Evolutionary conservation across 1,140 invertebrate genomes (phyloP).

Genomic region (Drosophila willistoni): DNA sequence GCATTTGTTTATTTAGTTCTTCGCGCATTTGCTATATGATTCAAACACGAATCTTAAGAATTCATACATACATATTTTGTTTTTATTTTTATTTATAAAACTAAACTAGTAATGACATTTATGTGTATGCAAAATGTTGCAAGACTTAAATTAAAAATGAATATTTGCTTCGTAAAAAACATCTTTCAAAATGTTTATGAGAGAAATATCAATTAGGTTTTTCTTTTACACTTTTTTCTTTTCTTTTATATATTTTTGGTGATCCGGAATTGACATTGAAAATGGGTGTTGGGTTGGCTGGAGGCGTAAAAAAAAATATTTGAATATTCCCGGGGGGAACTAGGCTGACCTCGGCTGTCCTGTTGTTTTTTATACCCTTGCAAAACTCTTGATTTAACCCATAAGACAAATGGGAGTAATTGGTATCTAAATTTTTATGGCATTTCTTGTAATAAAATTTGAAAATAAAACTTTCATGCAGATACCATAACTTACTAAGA

Average conservation of each 20-base stretch:
- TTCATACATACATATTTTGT: slow-evolving; percentile 68
- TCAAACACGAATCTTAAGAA: slow-evolving; percentile 71
- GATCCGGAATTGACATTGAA: slow-evolving; percentile 62
- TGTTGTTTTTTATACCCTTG: neutral
- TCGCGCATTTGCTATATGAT: slow-evolving; percentile 64
- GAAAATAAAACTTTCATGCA: neutral
- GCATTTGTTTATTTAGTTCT: slow-evolving; percentile 66
- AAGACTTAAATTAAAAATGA: slow-evolving; percentile 68
- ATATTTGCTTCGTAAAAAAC: slow-evolving; percentile 48
- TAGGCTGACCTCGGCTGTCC: neutral
- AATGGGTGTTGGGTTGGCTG: too few species aligned
- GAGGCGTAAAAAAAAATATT: neutral
- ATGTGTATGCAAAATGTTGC: slow-evolving; percentile 71
- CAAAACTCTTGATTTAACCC: neutral
- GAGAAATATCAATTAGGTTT: slow-evolving; percentile 51
- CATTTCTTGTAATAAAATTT: neutral
- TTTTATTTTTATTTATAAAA: slow-evolving; percentile 50
- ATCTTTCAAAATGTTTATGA: slow-evolving; percentile 56
- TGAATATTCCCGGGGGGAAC: neutral
- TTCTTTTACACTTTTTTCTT: slow-evolving; percentile 9
- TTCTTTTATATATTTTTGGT: neutral
- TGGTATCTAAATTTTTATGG: neutral
- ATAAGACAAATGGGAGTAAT: neutral
- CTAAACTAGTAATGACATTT: slow-evolving; percentile 72
- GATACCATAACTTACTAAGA: too few species aligned